phyloP scores from a whole-genome alignment of 2,888 invertebrate genomes.

The Polymixis lichenea region DNA sequence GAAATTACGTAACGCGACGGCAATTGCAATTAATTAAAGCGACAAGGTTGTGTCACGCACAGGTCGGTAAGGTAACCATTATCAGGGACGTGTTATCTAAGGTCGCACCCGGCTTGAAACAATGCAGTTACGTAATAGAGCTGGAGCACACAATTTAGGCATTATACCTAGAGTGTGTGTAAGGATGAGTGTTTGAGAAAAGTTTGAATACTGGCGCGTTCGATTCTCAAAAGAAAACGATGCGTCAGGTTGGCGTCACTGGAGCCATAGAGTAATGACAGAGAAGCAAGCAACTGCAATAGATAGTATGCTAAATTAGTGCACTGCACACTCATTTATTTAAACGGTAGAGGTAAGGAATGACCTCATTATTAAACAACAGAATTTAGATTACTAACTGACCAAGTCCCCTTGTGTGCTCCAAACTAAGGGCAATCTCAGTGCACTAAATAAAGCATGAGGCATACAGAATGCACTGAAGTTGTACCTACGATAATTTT shows the following conservation, averaged over 20 bases:
- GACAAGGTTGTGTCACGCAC: conserved; percentile 58
- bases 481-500: neutral
- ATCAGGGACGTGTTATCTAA: conserved; percentile 67
- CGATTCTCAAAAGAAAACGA: neutral
- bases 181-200: neutral
- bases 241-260: neutral
- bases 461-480: conserved; percentile 9
- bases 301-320: conserved; percentile 6
- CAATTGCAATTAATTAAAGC: conserved; percentile 59
- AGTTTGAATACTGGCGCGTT: conserved; percentile 1
- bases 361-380: conserved; percentile 27
- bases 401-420: conserved; percentile 2
- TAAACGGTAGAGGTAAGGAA: neutral
- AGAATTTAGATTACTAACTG: conserved; percentile 37
- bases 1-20: conserved; percentile 48
- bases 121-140: conserved; percentile 57
- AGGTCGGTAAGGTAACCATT: conserved; percentile 64
- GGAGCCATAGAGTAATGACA: conserved; percentile 9
- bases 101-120: conserved; percentile 63
- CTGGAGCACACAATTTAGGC: conserved; percentile 29
- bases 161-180: conserved; percentile 22
- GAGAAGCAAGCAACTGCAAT: neutral
- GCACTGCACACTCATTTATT: neutral
- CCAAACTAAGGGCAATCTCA: neutral
- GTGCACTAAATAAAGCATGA: conserved; percentile 13